phyloP scores from a whole-genome alignment of 2,888 invertebrate genomes.

The Lepetodrilus schrolli region DNA sequence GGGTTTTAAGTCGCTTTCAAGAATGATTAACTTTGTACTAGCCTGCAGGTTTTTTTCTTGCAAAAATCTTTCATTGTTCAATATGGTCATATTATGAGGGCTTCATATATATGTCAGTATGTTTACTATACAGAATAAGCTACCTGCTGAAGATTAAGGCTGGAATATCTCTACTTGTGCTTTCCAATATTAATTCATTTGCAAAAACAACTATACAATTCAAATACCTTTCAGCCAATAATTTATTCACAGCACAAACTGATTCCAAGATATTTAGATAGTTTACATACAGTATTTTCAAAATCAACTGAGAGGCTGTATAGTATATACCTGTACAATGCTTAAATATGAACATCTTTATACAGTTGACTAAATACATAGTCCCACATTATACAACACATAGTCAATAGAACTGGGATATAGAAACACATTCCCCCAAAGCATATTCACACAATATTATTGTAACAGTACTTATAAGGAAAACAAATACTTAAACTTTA shows the following conservation, averaged over 20 bases:
- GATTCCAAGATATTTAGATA: conserved; percentile 18
- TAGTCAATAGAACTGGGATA: too few species aligned
- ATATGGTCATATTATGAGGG: neutral
- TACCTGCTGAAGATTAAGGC: neutral
- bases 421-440: too few species aligned
- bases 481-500: too few species aligned
- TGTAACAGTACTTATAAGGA: too few species aligned
- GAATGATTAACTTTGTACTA: too few species aligned
- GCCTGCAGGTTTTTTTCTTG: too few species aligned
- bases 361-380: neutral
- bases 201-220: neutral
- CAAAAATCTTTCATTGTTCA: too few species aligned
- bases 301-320: conserved; percentile 19
- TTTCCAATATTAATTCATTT: neutral
- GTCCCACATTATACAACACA: neutral
- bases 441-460: too few species aligned
- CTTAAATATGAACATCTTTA: conserved; percentile 13
- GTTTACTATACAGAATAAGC: neutral
- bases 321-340: too few species aligned
- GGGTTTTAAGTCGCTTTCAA: too few species aligned
- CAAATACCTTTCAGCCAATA: conserved; percentile 4
- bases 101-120: neutral
- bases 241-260: conserved; percentile 24
- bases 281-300: conserved; percentile 5
- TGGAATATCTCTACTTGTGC: too few species aligned